Evolutionary conservation across 1,140 invertebrate genomes (phyloP), one percentile per base, ranked within the genome.

Genomic region (Drosophila truncata): DNA sequence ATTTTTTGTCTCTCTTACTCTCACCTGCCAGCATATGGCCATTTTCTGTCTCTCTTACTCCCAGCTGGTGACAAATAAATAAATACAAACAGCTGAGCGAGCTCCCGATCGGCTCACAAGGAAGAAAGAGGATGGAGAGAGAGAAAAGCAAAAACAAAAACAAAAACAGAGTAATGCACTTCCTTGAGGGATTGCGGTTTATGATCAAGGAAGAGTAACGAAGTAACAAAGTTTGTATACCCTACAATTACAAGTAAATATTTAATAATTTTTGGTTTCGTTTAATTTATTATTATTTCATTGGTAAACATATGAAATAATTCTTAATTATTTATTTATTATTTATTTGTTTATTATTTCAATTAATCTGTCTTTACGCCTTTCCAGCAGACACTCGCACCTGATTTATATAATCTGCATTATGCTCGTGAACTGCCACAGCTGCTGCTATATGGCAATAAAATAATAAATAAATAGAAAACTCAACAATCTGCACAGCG

Each of bases 381-480:
- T 47, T n/a, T n/a, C 10, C 27, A 16, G 11, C 47, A 27, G 25
- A 29, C n/a, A 31, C 35, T 31, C 8, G 11, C 29, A 64, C 25
- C 35, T 64, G 25, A 59, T 64, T 64, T 61, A 61, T 42, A 33
- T 61, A 64, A 64, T 64, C 54, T 23, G 59, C 33, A 58, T 39
- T 58, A 20, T 63, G 33, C 35, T 31, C 25, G 25, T 25, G 49
- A 29, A 58, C 37, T 27, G 62, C 29, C 41, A 58, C 62, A 64
- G 55, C 55, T 42, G 57, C n/a, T 62, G 37, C 8, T 42, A 18
- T 18, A 18, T 6, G 18, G 14, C 27, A 47, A 18, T 23, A 41
- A 25, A 64, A 35, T 52, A 37, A 61, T 23, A 23, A 25, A 58
- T 39, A 47, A 29, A 29, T 0, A 11, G 44, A 25, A 46, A 33